These are phyloP conservation scores for Apis laboriosa DNA, from an alignment of 1,140 invertebrate species.

Conservation along the genomic window DNA sequence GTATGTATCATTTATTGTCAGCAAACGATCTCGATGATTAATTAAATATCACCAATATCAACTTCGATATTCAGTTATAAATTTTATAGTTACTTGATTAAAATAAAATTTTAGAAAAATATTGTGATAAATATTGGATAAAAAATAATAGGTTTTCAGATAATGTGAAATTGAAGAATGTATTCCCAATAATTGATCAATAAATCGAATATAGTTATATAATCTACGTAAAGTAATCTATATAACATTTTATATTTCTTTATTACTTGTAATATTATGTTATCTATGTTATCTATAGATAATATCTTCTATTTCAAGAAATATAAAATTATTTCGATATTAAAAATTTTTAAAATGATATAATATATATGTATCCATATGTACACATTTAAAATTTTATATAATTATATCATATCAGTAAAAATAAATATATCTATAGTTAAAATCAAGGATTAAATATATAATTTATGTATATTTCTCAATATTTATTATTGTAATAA, in stretches of 20 bases:
- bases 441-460: not conserved
- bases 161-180: not conserved
- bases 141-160: not conserved
- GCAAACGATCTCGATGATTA: slow-evolving; percentile 7
- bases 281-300: not conserved
- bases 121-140: not conserved
- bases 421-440: not conserved
- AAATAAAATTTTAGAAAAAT: not conserved
- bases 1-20: slow-evolving; percentile 8
- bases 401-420: no score
- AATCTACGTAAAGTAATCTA: not conserved
- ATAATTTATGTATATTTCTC: not conserved
- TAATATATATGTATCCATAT: not conserved
- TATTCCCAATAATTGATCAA: not conserved
- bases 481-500: no score
- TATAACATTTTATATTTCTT: not conserved
- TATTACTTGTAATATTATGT: not conserved
- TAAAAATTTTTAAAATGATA: not conserved
- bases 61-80: not conserved
- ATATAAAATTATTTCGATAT: not conserved
- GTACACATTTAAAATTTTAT: not conserved
- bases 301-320: not conserved
- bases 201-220: not conserved
- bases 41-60: not conserved
- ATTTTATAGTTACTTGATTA: not conserved